These are phyloP conservation scores for Tenthredo livida DNA, from an alignment of 2,888 invertebrate genomes.

Conservation along the genomic window DNA sequence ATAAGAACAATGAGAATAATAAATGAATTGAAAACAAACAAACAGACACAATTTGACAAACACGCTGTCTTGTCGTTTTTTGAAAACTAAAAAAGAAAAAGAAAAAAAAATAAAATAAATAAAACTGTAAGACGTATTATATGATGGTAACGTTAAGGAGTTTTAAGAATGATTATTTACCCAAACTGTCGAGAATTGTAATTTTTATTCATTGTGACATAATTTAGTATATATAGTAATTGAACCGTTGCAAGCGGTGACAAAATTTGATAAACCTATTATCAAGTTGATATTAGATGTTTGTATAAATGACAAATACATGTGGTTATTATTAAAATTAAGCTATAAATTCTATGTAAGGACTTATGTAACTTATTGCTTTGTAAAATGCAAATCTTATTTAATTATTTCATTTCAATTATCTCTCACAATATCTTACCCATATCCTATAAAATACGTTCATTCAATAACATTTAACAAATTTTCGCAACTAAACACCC, in stretches of 20 bases:
- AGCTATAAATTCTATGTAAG: conserved; percentile 61
- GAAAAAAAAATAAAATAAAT: background rate
- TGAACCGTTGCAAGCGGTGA: conserved; percentile 58
- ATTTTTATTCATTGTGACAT: conserved; percentile 44
- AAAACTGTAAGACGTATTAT: conserved; percentile 6
- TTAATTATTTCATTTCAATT: conserved; percentile 70
- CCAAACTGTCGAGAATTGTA: conserved; percentile 28
- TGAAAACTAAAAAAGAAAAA: background rate
- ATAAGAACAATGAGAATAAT: background rate
- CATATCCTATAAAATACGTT: background rate
- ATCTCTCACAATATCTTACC: background rate
- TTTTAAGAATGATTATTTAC: conserved; percentile 10
- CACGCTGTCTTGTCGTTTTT: background rate
- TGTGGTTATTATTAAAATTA: conserved; percentile 50
- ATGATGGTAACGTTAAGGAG: background rate
- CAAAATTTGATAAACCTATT: conserved; percentile 54
- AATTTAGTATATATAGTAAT: conserved; percentile 25
- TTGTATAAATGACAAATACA: conserved; percentile 64
- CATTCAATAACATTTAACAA: background rate
- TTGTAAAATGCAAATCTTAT: conserved; percentile 78
- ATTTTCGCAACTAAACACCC: background rate
- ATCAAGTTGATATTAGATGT: conserved; percentile 55
- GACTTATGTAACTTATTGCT: conserved; percentile 77
- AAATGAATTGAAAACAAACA: background rate
- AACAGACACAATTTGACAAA: background rate